A percentile compares a stretch with the other conserved stretches of the same genome.
phyloP scores from a whole-genome alignment of 2,888 invertebrate species.

The Drosophila nigricruria region DNA sequence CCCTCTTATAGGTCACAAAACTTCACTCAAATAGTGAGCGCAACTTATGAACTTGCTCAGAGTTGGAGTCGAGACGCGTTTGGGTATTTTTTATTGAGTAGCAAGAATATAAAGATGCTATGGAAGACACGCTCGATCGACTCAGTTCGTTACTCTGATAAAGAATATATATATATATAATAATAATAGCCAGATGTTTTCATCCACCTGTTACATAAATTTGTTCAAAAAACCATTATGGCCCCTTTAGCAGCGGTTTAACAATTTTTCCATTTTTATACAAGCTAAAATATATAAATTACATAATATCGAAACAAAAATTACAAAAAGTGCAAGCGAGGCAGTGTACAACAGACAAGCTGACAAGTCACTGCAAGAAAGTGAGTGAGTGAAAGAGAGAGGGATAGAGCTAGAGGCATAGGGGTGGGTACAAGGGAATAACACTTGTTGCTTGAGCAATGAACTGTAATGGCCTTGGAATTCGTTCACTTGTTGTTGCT shows the following conservation, averaged over 20 bases:
- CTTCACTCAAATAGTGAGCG: background rate
- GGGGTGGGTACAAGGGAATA: slow-evolving; percentile 3
- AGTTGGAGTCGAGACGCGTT: background rate
- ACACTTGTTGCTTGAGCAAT: slow-evolving; percentile 51
- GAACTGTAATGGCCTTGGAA: slow-evolving; percentile 39
- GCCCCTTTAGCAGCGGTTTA: slow-evolving; percentile 2
- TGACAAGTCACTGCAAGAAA: background rate
- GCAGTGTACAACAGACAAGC: background rate
- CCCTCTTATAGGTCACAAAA: background rate
- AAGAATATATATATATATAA: background rate
- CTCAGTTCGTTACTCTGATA: background rate
- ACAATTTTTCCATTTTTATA: slow-evolving; percentile 5
- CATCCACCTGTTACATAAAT: slow-evolving; percentile 9
- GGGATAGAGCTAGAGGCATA: background rate
- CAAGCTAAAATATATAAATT: slow-evolving; percentile 5
- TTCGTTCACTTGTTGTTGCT: slow-evolving; percentile 4
- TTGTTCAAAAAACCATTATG: background rate
- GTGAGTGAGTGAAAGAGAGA: background rate
- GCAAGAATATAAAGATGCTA: background rate
- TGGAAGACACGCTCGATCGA: background rate
- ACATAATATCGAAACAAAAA: background rate
- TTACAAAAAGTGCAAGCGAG: slow-evolving; percentile 10
- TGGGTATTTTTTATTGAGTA: background rate
- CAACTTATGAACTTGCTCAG: background rate
- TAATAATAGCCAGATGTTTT: slow-evolving; percentile 6